Conservation (phyloP, 1,140 invertebrate genomes). For the roundworm (Caenorhabditis elegans) region DNA sequence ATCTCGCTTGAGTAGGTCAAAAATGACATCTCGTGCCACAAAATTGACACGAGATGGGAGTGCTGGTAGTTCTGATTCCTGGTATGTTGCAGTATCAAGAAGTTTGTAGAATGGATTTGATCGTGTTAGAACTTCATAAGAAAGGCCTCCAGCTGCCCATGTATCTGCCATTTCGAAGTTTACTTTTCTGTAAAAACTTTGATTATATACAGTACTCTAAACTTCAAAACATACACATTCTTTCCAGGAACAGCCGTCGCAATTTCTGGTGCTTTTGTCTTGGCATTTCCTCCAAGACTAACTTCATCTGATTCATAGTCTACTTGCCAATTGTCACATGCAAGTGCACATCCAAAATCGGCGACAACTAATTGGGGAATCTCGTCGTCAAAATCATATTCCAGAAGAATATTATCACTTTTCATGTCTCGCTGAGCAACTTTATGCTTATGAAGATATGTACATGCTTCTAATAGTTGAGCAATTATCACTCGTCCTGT, state of each 20-base stretch:
- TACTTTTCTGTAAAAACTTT: slow-evolving; percentile 10
- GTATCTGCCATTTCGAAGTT: slow-evolving; percentile 46
- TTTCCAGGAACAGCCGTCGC: slow-evolving; percentile 32
- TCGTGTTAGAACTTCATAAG: slow-evolving; percentile 49
- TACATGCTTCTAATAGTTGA: slow-evolving; percentile 48
- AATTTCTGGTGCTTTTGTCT: slow-evolving; percentile 47
- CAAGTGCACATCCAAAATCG: slow-evolving; percentile 51
- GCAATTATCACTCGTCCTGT: slow-evolving; percentile 44
- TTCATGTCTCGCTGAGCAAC: slow-evolving; percentile 50
- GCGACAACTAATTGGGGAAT: slow-evolving; percentile 47
- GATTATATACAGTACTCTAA: not conserved
- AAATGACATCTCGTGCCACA: slow-evolving; percentile 33
- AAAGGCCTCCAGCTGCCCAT: slow-evolving; percentile 46
- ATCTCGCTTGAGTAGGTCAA: slow-evolving; percentile 36
- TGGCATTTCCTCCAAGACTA: slow-evolving; percentile 47
- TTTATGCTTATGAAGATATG: slow-evolving; percentile 44
- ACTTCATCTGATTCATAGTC: slow-evolving; percentile 23
- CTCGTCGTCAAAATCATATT: slow-evolving; percentile 42
- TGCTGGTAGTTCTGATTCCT: slow-evolving; percentile 42
- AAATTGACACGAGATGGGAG: slow-evolving; percentile 38
- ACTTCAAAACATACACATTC: not conserved
- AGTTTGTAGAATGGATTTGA: slow-evolving; percentile 47
- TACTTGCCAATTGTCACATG: slow-evolving; percentile 40
- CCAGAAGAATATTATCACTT: slow-evolving; percentile 47
- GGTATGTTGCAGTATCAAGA: slow-evolving; percentile 42